Evolutionary conservation across 1,140 invertebrate genomes (phyloP), one percentile per base, ranked within the genome.

Genomic region (Thaumetopoea pityocampa): DNA sequence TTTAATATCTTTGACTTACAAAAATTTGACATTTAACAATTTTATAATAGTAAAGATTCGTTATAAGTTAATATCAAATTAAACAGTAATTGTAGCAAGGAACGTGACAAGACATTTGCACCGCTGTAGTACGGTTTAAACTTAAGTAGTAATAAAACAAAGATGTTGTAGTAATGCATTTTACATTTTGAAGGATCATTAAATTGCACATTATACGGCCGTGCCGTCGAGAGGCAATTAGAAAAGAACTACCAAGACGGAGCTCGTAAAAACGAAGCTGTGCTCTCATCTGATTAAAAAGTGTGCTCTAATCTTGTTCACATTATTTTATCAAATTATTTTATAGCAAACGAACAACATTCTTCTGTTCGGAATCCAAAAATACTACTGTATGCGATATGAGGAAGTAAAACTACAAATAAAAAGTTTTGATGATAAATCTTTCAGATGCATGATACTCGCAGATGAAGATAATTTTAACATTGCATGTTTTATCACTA

Each of bases 101-200:
- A n/a, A n/a, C n/a, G n/a, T n/a, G n/a, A n/a, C n/a, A n/a, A n/a
- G n/a, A n/a, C n/a, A n/a, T n/a, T n/a, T n/a, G n/a, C n/a, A n/a
- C n/a, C n/a, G n/a, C n/a, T n/a, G n/a, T n/a, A 33, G 14, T 14
- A 23, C 36, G 49, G 52, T 56, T 61, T 56, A 49, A 47, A 47
- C 47, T 42, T 24, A 38, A 28, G 23, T 4, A 43, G 29, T 32
- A 44, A 59, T 78, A 69, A 69, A 72, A 69, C 68, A 72, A 74
- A 78, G 67, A 74, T 70, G 67, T 51, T 72, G 73, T 70, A 74
- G 67, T 71, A 73, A 79, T 82, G 72, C 71, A 72, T 71, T 79
- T 76, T 67, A 79, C 72, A 77, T 79, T 82, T 79, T 76, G 68
- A 77, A 78, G 71, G 60, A 69, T 79, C 73, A 79, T 82, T 79